Percentiles rank a stretch among this genome's conserved stretches.
These are phyloP conservation scores for Lycaena phlaeas DNA, from an alignment of 2,888 invertebrate species.

Conservation along the genomic window DNA sequence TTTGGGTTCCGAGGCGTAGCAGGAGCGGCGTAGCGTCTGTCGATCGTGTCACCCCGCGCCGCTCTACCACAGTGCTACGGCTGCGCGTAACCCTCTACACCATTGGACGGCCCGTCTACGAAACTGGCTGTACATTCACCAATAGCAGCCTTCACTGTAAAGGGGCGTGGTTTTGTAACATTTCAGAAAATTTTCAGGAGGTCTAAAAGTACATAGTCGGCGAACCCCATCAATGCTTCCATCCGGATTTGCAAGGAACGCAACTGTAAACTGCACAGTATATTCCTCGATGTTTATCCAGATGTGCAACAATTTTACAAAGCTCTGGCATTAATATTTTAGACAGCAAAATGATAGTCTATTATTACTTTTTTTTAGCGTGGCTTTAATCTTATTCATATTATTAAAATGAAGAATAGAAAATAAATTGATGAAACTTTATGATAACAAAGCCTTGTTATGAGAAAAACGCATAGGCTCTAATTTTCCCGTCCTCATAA, in stretches of 20 bases:
- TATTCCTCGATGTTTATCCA: not conserved
- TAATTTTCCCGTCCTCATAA: too few relatives aligned
- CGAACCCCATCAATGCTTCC: conserved; percentile 38
- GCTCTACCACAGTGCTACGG: conserved; percentile 47
- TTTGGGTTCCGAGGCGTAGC: conserved; percentile 58
- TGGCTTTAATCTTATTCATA: too few relatives aligned
- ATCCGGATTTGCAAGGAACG: conserved; percentile 31
- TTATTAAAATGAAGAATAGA: too few relatives aligned
- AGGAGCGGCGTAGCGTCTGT: conserved; percentile 60
- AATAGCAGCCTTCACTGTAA: conserved; percentile 50
- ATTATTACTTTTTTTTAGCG: too few relatives aligned
- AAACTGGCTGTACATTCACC: conserved; percentile 46
- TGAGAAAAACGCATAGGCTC: too few relatives aligned
- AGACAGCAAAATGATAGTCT: too few relatives aligned
- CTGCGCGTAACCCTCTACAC: conserved; percentile 54
- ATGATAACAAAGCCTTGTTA: too few relatives aligned
- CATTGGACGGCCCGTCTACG: conserved; percentile 50
- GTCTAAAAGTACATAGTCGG: conserved; percentile 40
- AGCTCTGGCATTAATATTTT: too few relatives aligned
- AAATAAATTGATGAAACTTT: too few relatives aligned
- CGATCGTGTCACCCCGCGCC: conserved; percentile 60
- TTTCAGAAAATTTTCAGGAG: conserved; percentile 68
- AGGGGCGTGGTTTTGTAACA: conserved; percentile 56
- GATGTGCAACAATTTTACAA: not conserved
- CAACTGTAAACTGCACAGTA: not conserved